Conservation (phyloP, 1,140 invertebrate species). For the Dinoponera quadriceps region DNA sequence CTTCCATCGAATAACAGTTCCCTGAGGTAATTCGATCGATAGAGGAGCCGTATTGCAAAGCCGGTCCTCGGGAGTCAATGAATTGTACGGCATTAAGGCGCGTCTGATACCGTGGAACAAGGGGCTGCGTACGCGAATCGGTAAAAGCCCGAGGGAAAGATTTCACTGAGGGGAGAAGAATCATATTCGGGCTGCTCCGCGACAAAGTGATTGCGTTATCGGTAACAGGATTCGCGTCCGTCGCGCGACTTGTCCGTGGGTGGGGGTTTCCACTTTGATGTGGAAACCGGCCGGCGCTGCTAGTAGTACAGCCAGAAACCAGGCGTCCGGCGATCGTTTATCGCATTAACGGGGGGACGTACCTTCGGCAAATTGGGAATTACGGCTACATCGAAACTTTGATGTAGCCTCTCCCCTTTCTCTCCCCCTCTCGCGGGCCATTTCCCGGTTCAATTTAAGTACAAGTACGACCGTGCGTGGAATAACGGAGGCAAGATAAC, state of each 20-base stretch:
- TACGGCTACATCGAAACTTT: slow-evolving; percentile 57
- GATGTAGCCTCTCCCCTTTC: background rate
- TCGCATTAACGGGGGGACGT: slow-evolving; percentile 47
- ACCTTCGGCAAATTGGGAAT: slow-evolving; percentile 53
- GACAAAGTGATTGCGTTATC: slow-evolving; percentile 52
- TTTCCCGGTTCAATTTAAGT: slow-evolving; percentile 38
- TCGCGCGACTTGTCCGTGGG: slow-evolving; percentile 24
- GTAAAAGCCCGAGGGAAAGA: background rate
- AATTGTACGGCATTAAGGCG: too few relatives aligned
- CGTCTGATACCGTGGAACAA: too few relatives aligned
- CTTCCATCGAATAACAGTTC: too few relatives aligned
- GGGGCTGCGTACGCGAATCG: background rate
- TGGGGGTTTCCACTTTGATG: slow-evolving; percentile 33
- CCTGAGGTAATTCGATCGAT: too few relatives aligned
- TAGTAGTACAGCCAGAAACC: slow-evolving; percentile 57
- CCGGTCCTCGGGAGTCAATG: too few relatives aligned
- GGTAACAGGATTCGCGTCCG: slow-evolving; percentile 42
- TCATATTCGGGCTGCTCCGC: background rate
- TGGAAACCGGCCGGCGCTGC: slow-evolving; percentile 45
- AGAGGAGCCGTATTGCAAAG: too few relatives aligned
- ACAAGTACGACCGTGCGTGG: background rate
- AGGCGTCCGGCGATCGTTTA: slow-evolving; percentile 50
- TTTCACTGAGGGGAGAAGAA: background rate
- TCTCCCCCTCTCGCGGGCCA: background rate
- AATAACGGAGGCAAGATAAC: slow-evolving; percentile 8